Evolutionary conservation across 2,113 vertebrate genomes (phyloP).

Genomic region (Heliornis fulica): DNA sequence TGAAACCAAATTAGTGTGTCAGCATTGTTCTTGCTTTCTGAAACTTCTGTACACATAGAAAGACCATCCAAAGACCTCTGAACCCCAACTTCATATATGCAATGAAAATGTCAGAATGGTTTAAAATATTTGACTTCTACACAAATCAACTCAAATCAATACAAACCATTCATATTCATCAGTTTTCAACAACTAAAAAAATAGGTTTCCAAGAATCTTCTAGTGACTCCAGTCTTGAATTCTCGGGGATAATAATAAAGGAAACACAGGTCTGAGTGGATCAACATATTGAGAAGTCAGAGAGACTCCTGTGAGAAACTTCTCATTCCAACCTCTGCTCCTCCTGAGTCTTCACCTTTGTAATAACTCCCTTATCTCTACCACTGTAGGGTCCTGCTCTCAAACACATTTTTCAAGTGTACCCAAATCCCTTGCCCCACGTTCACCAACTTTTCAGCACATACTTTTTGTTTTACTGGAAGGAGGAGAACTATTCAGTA

Average conservation of each 20-base stretch:
- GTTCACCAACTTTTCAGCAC: not conserved
- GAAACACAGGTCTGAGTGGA: not conserved
- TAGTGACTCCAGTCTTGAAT: not conserved
- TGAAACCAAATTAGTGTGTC: not conserved
- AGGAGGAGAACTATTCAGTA: constrained; percentile 69
- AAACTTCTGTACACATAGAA: not conserved
- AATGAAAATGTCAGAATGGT: not conserved
- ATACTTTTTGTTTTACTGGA: constrained; percentile 75
- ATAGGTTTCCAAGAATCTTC: not conserved
- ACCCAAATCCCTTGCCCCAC: not conserved
- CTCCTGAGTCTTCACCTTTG: not conserved
- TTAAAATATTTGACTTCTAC: not conserved
- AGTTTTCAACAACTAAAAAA: not conserved
- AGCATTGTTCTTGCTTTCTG: not conserved
- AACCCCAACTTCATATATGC: not conserved
- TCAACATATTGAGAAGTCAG: not conserved
- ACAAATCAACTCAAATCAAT: not conserved
- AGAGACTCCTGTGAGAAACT: not conserved
- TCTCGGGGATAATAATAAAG: not conserved
- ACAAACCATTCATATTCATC: not conserved
- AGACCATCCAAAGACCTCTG: not conserved
- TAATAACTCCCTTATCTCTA: not conserved
- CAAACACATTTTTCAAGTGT: not conserved
- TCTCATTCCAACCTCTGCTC: not conserved
- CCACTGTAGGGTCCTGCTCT: not conserved